These are phyloP conservation scores for Borostomias antarcticus DNA, from an alignment of 2,797 vertebrate species.

Conservation along the genomic window DNA sequence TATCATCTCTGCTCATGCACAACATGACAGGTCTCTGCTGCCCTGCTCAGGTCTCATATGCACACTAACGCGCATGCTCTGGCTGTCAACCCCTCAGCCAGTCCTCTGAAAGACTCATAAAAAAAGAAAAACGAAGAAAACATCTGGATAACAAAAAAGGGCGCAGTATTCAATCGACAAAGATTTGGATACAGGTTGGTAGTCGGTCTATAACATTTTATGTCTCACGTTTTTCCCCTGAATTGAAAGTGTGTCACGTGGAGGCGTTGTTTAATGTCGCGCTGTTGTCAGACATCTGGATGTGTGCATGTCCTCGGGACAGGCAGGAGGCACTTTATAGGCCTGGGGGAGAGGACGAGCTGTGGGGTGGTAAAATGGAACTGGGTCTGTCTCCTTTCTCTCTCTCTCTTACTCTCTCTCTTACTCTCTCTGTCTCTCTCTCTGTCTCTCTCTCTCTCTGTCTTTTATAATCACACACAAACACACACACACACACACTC, in stretches of 20 bases:
- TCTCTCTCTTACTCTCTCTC: neutral
- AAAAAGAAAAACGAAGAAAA: slow-evolving; percentile 54
- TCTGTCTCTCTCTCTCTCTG: neutral
- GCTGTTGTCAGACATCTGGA: slow-evolving; percentile 80
- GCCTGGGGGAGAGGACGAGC: slow-evolving; percentile 56
- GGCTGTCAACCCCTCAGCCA: slow-evolving; percentile 57
- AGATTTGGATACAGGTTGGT: slow-evolving; percentile 56
- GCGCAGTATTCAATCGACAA: slow-evolving; percentile 32
- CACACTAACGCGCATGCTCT: slow-evolving; percentile 31
- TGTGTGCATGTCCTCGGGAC: slow-evolving; percentile 67
- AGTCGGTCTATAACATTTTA: slow-evolving; percentile 75
- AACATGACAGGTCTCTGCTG: slow-evolving; percentile 48
- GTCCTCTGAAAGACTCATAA: slow-evolving; percentile 29
- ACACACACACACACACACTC: slow-evolving; percentile 4
- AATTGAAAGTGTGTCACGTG: slow-evolving; percentile 78
- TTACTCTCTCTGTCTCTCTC: neutral
- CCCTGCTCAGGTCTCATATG: slow-evolving; percentile 36
- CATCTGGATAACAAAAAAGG: slow-evolving; percentile 32
- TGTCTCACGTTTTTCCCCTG: slow-evolving; percentile 30
- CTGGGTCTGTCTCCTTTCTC: slow-evolving; percentile 7
- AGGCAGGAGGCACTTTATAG: slow-evolving; percentile 77
- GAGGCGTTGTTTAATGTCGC: slow-evolving; percentile 81
- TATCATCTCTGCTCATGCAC: slow-evolving; percentile 41
- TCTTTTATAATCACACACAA: slow-evolving; percentile 20
- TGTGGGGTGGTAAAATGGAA: slow-evolving; percentile 59